Percentiles rank a stretch among this genome's conserved stretches.
Conservation (phyloP, 2,888 invertebrate genomes). For the Apodemia zela region DNA sequence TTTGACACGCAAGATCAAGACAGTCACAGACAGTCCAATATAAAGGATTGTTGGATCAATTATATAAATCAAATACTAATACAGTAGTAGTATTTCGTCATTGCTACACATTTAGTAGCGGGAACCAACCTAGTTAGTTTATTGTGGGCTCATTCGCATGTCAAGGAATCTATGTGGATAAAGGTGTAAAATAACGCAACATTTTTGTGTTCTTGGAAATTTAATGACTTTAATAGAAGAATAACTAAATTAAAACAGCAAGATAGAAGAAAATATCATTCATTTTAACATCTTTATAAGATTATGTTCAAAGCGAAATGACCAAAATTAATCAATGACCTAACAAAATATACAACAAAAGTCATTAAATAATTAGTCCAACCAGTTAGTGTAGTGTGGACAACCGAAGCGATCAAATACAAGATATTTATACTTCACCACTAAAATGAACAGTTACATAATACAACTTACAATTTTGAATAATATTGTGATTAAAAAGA, state of each 20-base stretch:
- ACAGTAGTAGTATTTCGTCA: too few species aligned
- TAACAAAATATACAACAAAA: conserved; percentile 81
- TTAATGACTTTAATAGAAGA: conserved; percentile 81
- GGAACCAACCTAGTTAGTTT: too few species aligned
- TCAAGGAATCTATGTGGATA: not conserved
- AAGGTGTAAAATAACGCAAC: conserved; percentile 33
- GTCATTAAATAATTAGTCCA: conserved; percentile 79
- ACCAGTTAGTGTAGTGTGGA: conserved; percentile 66
- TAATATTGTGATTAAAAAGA: conserved; percentile 76
- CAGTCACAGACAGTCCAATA: too few species aligned
- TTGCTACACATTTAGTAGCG: too few species aligned
- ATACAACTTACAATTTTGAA: conserved; percentile 79
- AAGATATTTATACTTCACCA: conserved; percentile 61
- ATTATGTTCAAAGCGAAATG: conserved; percentile 71
- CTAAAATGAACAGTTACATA: conserved; percentile 74
- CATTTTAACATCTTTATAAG: conserved; percentile 72
- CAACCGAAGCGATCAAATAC: conserved; percentile 55
- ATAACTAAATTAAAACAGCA: conserved; percentile 81
- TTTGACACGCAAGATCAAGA: too few species aligned
- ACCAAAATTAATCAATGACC: conserved; percentile 80
- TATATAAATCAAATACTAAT: too few species aligned
- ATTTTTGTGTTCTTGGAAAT: conserved; percentile 64
- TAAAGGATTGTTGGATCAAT: too few species aligned
- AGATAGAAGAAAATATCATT: conserved; percentile 69
- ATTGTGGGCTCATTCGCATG: too few species aligned